Percentiles rank a stretch among this genome's conserved stretches.
These are phyloP conservation scores for Toxostoma redivivum DNA, from an alignment of 2,113 vertebrate species.

Conservation along the genomic window DNA sequence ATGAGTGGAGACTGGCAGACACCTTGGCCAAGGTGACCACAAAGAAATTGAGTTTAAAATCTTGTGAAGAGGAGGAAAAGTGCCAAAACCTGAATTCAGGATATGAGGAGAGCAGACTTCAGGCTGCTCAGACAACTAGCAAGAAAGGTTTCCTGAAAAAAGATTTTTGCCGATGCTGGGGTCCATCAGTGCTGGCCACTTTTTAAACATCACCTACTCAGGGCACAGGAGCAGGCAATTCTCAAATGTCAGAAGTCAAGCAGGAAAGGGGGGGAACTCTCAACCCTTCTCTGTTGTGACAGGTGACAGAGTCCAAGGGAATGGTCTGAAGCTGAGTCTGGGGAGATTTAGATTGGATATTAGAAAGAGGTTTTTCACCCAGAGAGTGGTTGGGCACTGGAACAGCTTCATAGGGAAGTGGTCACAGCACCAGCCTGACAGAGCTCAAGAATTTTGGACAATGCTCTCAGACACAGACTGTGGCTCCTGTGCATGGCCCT, in stretches of 20 bases:
- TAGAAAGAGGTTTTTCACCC: neutral
- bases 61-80: neutral
- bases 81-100: neutral
- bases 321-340: neutral
- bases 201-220: neutral
- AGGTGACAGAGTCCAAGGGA: neutral
- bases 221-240: neutral
- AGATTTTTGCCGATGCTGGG: neutral
- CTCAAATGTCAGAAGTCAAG: neutral
- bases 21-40: neutral
- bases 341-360: neutral
- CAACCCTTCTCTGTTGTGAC: neutral
- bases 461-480: neutral
- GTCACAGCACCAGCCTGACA: neutral
- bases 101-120: neutral
- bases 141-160: neutral
- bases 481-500: neutral
- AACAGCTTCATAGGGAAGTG: neutral
- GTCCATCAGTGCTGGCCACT: neutral
- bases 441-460: neutral
- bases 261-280: too few relatives aligned
- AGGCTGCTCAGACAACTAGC: neutral
- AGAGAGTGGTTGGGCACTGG: fast-evolving
- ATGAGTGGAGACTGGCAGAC: neutral
- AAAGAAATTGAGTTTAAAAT: neutral